Evolutionary conservation across 2,888 invertebrate species (phyloP).

Genomic region (Coenonympha glycerion): DNA sequence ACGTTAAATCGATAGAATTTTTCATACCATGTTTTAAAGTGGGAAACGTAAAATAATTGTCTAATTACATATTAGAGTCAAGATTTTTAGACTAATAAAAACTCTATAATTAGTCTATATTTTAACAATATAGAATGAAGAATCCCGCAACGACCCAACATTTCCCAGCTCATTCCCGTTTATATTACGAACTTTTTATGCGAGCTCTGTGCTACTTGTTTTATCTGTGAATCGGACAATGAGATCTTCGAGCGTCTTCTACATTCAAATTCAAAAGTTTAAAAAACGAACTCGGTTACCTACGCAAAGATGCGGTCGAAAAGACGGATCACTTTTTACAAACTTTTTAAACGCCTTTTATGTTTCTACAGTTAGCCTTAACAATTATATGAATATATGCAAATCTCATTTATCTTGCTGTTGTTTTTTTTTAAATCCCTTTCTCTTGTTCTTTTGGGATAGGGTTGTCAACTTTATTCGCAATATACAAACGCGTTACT

Average conservation of each 20-base stretch:
- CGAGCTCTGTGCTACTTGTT: too few relatives aligned
- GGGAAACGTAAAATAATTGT: too few relatives aligned
- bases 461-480: background rate
- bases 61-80: too few relatives aligned
- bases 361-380: conserved; percentile 47
- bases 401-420: conserved; percentile 62
- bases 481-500: too few relatives aligned
- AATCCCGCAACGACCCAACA: too few relatives aligned
- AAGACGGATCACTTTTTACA: conserved; percentile 32
- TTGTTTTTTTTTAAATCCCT: conserved; percentile 40
- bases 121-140: too few relatives aligned
- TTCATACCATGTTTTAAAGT: too few relatives aligned
- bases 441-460: conserved; percentile 34
- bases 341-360: conserved; percentile 40
- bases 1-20: too few relatives aligned
- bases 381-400: conserved; percentile 64
- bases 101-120: too few relatives aligned
- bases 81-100: too few relatives aligned
- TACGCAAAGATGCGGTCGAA: conserved; percentile 67
- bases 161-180: too few relatives aligned
- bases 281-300: conserved; percentile 44
- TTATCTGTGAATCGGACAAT: background rate
- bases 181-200: too few relatives aligned
- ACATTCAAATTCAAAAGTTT: conserved; percentile 35
- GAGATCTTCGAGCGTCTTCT: background rate